A percentile compares a stretch with the other conserved stretches of the same genome.
Conservation (phyloP, 2,797 vertebrate species). For the Chaenodraco wilsoni region DNA sequence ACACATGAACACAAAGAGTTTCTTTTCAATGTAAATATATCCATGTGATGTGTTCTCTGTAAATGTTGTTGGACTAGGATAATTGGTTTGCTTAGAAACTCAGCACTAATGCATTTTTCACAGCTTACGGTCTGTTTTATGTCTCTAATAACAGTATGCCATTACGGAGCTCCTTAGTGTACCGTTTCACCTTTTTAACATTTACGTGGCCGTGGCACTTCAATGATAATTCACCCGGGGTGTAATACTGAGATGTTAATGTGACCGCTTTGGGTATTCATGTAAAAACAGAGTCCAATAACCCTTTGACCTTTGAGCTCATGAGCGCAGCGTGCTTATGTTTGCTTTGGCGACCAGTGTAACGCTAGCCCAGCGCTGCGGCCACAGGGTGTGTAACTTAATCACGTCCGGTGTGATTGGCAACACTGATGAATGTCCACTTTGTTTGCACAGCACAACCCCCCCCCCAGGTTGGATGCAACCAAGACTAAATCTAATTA, state of each 20-base stretch:
- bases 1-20: neutral
- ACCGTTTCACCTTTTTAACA: constrained; percentile 35
- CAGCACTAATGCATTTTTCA: constrained; percentile 17
- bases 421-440: constrained; percentile 81
- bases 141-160: constrained; percentile 7
- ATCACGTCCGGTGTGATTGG: constrained; percentile 77
- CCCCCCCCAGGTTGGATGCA: constrained; percentile 59
- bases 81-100: constrained; percentile 1
- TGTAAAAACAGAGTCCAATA: constrained; percentile 62
- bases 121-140: constrained; percentile 8
- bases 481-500: constrained; percentile 77
- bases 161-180: neutral
- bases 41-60: neutral
- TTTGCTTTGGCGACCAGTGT: constrained; percentile 70
- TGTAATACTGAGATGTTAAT: constrained; percentile 66
- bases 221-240: constrained; percentile 49
- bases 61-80: neutral
- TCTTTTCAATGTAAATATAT: constrained; percentile 8
- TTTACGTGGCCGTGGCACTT: constrained; percentile 37
- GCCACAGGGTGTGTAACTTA: constrained; percentile 74
- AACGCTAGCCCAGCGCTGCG: constrained; percentile 53
- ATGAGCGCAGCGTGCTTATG: constrained; percentile 45
- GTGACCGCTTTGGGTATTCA: constrained; percentile 58
- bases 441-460: constrained; percentile 72
- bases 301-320: constrained; percentile 69